Percentiles rank a stretch among this genome's conserved stretches.
These are phyloP conservation scores for Tetragonula carbonaria DNA, from an alignment of 2,888 invertebrate genomes.

Conservation along the genomic window DNA sequence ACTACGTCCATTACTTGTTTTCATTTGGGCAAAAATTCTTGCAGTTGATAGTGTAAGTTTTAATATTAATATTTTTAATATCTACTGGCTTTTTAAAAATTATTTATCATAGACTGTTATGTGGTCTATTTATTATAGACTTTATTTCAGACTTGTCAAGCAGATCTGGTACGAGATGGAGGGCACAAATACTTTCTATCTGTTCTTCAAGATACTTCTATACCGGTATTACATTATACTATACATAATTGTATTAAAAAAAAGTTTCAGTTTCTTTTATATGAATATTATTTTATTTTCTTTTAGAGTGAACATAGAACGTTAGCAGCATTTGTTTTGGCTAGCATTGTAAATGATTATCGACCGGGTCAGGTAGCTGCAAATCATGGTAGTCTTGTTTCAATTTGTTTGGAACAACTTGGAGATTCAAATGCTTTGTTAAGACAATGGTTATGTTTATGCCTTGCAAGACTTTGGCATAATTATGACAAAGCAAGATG, in stretches of 20 bases:
- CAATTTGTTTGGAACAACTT: slow-evolving; percentile 96
- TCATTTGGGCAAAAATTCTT: slow-evolving; percentile 99
- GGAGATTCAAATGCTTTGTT: slow-evolving; percentile 88
- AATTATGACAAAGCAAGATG: slow-evolving; percentile 95
- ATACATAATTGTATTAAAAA: slow-evolving; percentile 18
- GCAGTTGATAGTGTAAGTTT: slow-evolving; percentile 95
- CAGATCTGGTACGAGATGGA: slow-evolving; percentile 96
- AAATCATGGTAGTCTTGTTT: slow-evolving; percentile 94
- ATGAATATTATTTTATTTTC: slow-evolving; percentile 1
- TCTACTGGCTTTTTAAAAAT: not conserved
- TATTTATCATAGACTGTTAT: not conserved
- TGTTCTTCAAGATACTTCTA: slow-evolving; percentile 93
- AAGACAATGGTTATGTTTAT: slow-evolving; percentile 96
- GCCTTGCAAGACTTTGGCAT: slow-evolving; percentile 95
- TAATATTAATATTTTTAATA: not conserved
- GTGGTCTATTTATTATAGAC: too few relatives aligned
- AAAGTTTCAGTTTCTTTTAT: not conserved
- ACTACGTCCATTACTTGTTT: slow-evolving; percentile 95
- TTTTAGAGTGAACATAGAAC: slow-evolving; percentile 92
- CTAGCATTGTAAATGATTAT: slow-evolving; percentile 96
- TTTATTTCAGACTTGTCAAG: slow-evolving; percentile 92
- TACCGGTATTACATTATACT: slow-evolving; percentile 86
- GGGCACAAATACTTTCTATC: slow-evolving; percentile 97
- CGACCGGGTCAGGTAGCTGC: slow-evolving; percentile 95
- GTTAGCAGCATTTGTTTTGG: slow-evolving; percentile 97